Evolutionary conservation across 2,888 invertebrate species (phyloP), one percentile per base, ranked within the genome.

Genomic region (Himalopsyche kuldschensis): DNA sequence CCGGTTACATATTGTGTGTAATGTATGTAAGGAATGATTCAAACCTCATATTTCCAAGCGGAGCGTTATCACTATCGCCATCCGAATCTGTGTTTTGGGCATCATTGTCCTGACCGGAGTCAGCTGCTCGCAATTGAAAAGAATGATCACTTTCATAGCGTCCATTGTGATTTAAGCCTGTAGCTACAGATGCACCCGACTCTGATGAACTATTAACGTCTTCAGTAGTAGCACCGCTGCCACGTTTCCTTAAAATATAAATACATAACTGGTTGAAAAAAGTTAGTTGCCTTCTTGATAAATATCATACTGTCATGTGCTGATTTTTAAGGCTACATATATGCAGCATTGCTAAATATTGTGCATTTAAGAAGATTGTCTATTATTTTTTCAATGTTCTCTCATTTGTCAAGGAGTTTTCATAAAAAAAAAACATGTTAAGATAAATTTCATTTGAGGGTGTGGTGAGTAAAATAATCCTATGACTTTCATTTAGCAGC

Each of bases 91-190:
- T n/a, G 69, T 69, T 69, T 27, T 69, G 27, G 89, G 88, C 32
- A 4, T 88, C 88, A 63, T 89, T 89, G 48, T 88, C 88, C 15
- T 30, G 69, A 4, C 27, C 69, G 15, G 69, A 69, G 69, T 69
- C 24, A 27, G 11, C 27, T 1, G 76, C 77, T 30, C 89, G 88
- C 88, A 90, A 91, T 20, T 87, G 89, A 89, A 91, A 92, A 27
- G 90, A 91, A 87, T 88, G 89, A 89, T 91, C 91, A 0, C 91
- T 90, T 89, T 90, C 90, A 90, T 92, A 91, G 82, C 90, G 89
- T 31, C 86, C 31, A 32, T 85, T 78, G 75, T 78, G 81, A 82
- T 82, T 82, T 80, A 75, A 84, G 77, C 82, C 84, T 85, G 87
- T 86, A 85, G 35, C 83, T 83, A 63, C 84, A 20, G 79, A 80